Evolutionary conservation across 2,113 vertebrate species (phyloP).

Genomic region (Sylvia atricapilla): DNA sequence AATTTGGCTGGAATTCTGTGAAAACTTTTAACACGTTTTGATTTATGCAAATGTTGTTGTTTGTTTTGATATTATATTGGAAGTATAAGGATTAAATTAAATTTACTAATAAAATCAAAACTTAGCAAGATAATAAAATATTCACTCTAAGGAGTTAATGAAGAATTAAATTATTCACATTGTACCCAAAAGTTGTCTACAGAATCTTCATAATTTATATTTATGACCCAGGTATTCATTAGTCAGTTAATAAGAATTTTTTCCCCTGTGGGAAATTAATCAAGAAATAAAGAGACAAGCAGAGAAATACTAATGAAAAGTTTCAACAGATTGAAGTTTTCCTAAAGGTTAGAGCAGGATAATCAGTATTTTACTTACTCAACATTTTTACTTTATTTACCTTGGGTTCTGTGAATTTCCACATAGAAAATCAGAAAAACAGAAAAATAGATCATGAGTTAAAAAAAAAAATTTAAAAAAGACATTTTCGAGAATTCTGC

Average conservation of each 20-base stretch:
- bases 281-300: not conserved
- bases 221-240: slow-evolving; percentile 41
- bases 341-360: not conserved
- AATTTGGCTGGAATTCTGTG: not conserved
- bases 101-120: slow-evolving; percentile 30
- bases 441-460: not conserved
- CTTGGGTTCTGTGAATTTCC: not conserved
- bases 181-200: slow-evolving; percentile 4
- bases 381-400: not conserved
- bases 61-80: not conserved
- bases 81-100: slow-evolving; percentile 15
- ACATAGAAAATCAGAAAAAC: not conserved
- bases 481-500: not conserved
- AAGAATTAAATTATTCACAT: slow-evolving; percentile 24
- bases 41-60: not conserved
- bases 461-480: not conserved
- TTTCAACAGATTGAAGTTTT: slow-evolving; percentile 1
- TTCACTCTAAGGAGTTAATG: slow-evolving; percentile 21
- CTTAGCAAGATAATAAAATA: not conserved
- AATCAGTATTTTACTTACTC: not conserved
- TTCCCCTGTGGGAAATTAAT: not conserved
- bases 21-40: not conserved
- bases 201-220: slow-evolving; percentile 32
- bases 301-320: slow-evolving; percentile 20
- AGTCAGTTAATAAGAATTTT: slow-evolving; percentile 32